Evolutionary conservation across 2,113 vertebrate genomes (phyloP).

Genomic region (Fregata magnificens): DNA sequence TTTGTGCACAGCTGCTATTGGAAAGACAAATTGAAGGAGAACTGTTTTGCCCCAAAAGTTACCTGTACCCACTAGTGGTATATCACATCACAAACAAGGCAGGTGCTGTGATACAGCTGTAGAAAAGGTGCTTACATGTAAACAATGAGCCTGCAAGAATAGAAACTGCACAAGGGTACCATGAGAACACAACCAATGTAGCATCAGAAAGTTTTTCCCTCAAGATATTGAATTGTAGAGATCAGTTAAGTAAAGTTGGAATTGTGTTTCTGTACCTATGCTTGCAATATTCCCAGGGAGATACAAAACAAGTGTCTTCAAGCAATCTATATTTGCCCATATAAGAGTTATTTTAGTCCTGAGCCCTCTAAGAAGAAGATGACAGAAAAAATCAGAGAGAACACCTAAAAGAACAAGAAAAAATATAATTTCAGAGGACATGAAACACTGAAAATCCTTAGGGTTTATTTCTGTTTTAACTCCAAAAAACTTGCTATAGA

Average conservation of each 20-base stretch:
- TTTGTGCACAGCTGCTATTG: not conserved
- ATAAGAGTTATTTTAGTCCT: not conserved
- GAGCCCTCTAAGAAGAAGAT: not conserved
- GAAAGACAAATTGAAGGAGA: not conserved
- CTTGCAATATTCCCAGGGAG: not conserved
- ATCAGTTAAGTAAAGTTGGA: not conserved
- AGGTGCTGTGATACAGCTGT: not conserved
- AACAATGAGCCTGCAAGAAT: accelerated
- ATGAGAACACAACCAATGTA: not conserved
- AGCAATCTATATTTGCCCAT: not conserved
- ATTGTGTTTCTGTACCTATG: not conserved
- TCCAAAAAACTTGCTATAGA: not conserved
- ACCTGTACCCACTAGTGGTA: not conserved
- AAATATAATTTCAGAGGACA: not conserved
- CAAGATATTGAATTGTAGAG: not conserved
- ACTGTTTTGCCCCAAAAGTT: not conserved
- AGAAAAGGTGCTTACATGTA: not conserved
- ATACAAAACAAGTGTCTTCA: not conserved
- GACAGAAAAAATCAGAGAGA: not conserved
- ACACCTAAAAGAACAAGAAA: not conserved
- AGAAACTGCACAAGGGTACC: not conserved
- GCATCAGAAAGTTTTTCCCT: not conserved
- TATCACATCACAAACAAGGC: not conserved
- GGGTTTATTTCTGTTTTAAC: not conserved
- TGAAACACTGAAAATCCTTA: not conserved